These are phyloP conservation scores for Corythaeola cristata DNA, from an alignment of 2,113 vertebrate species.

Conservation along the genomic window DNA sequence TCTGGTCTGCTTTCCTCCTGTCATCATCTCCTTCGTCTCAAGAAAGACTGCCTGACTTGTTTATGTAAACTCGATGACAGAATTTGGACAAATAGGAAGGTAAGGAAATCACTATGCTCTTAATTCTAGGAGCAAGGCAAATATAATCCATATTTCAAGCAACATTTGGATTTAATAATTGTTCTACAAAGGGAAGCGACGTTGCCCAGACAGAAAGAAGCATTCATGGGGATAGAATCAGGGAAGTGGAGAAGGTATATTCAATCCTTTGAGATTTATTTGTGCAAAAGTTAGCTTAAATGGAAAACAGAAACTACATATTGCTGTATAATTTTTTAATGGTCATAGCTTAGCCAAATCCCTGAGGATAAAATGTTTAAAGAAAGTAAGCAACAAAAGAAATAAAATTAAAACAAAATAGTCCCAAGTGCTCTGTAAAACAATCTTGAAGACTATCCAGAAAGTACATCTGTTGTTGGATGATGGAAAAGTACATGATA, in stretches of 20 bases:
- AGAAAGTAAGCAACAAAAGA: slow-evolving; percentile 36
- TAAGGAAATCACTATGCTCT: background rate
- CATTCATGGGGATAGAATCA: background rate
- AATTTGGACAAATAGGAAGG: slow-evolving; percentile 32
- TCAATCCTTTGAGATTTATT: slow-evolving; percentile 26
- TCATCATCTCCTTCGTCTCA: background rate
- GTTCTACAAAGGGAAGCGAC: background rate
- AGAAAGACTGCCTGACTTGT: background rate
- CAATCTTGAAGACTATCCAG: slow-evolving; percentile 7
- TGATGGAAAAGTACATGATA: slow-evolving; percentile 24
- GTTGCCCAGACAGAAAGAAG: background rate
- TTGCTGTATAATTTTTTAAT: slow-evolving; percentile 35
- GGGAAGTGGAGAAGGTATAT: slow-evolving; percentile 38
- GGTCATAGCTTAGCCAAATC: background rate
- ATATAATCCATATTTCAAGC: slow-evolving; percentile 2
- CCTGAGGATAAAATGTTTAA: slow-evolving; percentile 7
- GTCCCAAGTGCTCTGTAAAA: background rate
- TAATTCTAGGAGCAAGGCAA: slow-evolving; percentile 8
- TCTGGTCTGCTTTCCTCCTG: background rate
- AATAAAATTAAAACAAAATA: slow-evolving; percentile 31
- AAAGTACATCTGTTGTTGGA: slow-evolving; percentile 17
- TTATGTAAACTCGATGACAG: slow-evolving; percentile 32
- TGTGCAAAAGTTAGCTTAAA: slow-evolving; percentile 49
- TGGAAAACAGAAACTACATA: slow-evolving; percentile 49
- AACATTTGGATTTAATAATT: slow-evolving; percentile 52